These are phyloP conservation scores for Leptobrachium ailaonicum DNA, from an alignment of 2,113 vertebrate genomes.

Conservation along the genomic window DNA sequence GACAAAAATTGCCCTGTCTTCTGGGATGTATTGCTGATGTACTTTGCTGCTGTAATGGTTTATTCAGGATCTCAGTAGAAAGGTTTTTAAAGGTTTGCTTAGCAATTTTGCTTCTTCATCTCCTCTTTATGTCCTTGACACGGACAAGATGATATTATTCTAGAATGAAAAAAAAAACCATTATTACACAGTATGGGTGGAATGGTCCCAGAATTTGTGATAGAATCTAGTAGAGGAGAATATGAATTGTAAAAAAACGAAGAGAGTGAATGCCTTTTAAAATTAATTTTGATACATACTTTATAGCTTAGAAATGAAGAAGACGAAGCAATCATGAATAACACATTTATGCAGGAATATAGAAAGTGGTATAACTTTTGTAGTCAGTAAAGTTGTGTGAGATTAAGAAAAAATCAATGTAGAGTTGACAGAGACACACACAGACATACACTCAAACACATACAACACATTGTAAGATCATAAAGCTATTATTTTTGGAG, in stretches of 20 bases:
- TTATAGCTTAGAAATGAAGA: not conserved
- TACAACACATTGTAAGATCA: too few relatives aligned
- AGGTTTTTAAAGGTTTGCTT: slow-evolving; percentile 1
- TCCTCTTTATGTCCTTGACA: not conserved
- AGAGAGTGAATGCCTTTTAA: not conserved
- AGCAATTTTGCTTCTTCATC: slow-evolving; percentile 1
- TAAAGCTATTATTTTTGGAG: too few relatives aligned
- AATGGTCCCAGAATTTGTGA: not conserved
- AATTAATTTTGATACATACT: not conserved
- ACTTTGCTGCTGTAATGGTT: not conserved
- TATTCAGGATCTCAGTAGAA: not conserved
- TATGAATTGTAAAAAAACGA: not conserved
- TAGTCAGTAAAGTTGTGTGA: too few relatives aligned
- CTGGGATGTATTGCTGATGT: not conserved
- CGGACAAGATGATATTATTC: not conserved
- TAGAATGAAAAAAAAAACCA: not conserved
- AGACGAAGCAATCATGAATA: not conserved
- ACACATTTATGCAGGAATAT: not conserved
- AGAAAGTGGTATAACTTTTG: too few relatives aligned
- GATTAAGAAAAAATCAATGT: too few relatives aligned
- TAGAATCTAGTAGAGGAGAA: not conserved
- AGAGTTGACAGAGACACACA: too few relatives aligned
- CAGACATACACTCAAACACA: too few relatives aligned
- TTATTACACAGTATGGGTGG: not conserved
- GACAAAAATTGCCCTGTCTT: not conserved